These are phyloP conservation scores for Proisotoma minuta DNA, from an alignment of 2,888 invertebrate genomes.

Conservation along the genomic window DNA sequence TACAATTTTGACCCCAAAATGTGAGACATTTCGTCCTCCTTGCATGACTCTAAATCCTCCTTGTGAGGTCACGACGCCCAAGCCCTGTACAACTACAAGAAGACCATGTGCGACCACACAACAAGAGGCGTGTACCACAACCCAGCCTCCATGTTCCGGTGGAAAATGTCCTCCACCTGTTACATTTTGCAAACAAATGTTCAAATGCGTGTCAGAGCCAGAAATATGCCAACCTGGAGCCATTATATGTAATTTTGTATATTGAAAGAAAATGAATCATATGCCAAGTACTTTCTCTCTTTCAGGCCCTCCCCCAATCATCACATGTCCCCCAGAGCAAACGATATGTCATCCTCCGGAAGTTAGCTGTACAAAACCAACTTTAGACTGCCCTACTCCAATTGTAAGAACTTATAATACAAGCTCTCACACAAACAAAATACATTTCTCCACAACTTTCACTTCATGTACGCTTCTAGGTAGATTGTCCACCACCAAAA, in stretches of 20 bases:
- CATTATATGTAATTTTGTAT: too few species aligned
- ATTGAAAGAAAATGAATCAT: too few species aligned
- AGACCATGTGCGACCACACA: constrained; percentile 12
- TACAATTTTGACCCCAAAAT: constrained; percentile 14
- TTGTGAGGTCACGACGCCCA: constrained; percentile 18
- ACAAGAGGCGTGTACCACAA: constrained; percentile 14
- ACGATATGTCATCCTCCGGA: constrained; percentile 18
- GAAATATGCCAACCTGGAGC: constrained; percentile 17
- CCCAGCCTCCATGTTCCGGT: constrained; percentile 16
- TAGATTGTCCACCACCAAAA: constrained; percentile 4
- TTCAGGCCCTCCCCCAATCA: constrained; percentile 29
- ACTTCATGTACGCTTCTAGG: constrained; percentile 24
- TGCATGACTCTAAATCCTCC: constrained; percentile 21
- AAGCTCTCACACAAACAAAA: neutral
- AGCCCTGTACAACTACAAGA: constrained; percentile 23
- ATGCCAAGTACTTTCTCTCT: neutral
- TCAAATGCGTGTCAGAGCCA: constrained; percentile 17
- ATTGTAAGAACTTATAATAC: constrained; percentile 10
- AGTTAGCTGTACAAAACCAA: constrained; percentile 20
- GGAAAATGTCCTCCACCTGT: constrained; percentile 20
- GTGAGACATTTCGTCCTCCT: constrained; percentile 21
- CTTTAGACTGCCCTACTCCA: constrained; percentile 24
- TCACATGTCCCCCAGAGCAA: constrained; percentile 22
- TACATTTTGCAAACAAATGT: constrained; percentile 20
- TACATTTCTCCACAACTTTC: constrained; percentile 20